Percentiles rank a stretch among this genome's conserved stretches.
Evolutionary conservation across 2,888 invertebrate genomes (phyloP).

Genomic region (Lepidonotus clava): DNA sequence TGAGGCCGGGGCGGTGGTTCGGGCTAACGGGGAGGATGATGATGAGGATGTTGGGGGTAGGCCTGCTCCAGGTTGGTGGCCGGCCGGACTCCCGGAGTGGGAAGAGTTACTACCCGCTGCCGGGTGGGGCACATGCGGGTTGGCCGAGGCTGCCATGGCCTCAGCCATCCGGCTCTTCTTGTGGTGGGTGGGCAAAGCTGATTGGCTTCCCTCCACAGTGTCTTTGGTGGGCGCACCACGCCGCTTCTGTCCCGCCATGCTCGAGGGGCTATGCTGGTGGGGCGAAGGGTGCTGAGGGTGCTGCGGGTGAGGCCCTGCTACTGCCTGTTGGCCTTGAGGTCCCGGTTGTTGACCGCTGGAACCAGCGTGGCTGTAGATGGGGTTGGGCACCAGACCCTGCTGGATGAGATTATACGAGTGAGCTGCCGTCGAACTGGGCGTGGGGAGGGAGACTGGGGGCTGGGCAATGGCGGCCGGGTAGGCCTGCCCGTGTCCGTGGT

Average conservation of each 20-base stretch:
- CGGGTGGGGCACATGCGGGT: conserved; percentile 51
- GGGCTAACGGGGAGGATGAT: conserved; percentile 82
- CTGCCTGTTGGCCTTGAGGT: conserved; percentile 58
- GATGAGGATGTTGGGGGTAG: conserved; percentile 68
- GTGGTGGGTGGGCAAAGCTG: conserved; percentile 22
- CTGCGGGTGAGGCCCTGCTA: conserved; percentile 52
- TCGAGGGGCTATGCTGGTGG: conserved; percentile 55
- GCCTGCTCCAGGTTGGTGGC: not conserved
- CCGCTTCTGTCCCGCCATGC: conserved; percentile 5
- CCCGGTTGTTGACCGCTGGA: conserved; percentile 68
- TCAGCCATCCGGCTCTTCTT: conserved; percentile 15
- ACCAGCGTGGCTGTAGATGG: conserved; percentile 81
- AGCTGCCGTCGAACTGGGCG: conserved; percentile 65
- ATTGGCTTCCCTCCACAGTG: not conserved
- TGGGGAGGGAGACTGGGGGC: conserved; percentile 74
- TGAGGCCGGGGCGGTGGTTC: conserved; percentile 86
- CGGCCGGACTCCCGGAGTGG: not conserved
- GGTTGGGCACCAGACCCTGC: conserved; percentile 80
- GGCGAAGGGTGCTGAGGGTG: conserved; percentile 61
- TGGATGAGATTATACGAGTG: conserved; percentile 77
- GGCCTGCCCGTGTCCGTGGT: not conserved
- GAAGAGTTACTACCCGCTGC: not conserved
- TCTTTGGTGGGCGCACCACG: not conserved
- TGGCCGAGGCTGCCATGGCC: not conserved
- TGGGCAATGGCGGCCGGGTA: conserved; percentile 68